Percentiles rank a stretch among this genome's conserved stretches.
These are phyloP conservation scores for Hormaphis cornu DNA, from an alignment of 1,140 invertebrate genomes.

Conservation along the genomic window DNA sequence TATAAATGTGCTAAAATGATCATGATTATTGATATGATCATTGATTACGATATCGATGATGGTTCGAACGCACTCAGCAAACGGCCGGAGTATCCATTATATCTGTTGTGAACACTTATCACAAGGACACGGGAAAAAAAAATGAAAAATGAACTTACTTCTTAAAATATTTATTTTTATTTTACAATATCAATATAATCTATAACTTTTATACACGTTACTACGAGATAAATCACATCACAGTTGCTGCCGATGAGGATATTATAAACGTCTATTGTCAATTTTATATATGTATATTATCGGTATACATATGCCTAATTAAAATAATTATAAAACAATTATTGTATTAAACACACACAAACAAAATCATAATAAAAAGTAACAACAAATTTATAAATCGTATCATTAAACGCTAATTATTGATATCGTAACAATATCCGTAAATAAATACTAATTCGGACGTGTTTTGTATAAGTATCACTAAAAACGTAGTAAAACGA, in stretches of 20 bases:
- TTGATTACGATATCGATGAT: too few species aligned
- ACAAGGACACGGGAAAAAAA: not conserved
- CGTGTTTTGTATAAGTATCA: not conserved
- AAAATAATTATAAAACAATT: not conserved
- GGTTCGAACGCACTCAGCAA: too few species aligned
- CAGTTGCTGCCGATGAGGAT: conserved; percentile 20
- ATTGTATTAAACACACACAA: not conserved
- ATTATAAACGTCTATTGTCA: too few species aligned
- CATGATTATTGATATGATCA: too few species aligned
- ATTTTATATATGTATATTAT: too few species aligned
- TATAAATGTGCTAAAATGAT: too few species aligned
- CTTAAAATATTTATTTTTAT: conserved; percentile 6
- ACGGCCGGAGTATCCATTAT: too few species aligned
- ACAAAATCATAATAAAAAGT: conserved; percentile 6
- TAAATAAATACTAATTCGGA: not conserved
- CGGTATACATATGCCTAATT: not conserved
- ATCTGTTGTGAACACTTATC: too few species aligned
- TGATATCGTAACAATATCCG: not conserved
- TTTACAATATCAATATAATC: too few species aligned
- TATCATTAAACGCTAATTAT: not conserved
- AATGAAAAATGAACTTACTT: not conserved
- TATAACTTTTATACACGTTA: conserved; percentile 18
- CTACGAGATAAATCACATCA: conserved; percentile 30
- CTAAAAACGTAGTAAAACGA: not conserved
- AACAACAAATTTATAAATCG: conserved; percentile 14